A percentile compares a stretch with the other conserved stretches of the same genome.
phyloP scores from a whole-genome alignment of 2,888 invertebrate genomes.

The Phengaris arion region DNA sequence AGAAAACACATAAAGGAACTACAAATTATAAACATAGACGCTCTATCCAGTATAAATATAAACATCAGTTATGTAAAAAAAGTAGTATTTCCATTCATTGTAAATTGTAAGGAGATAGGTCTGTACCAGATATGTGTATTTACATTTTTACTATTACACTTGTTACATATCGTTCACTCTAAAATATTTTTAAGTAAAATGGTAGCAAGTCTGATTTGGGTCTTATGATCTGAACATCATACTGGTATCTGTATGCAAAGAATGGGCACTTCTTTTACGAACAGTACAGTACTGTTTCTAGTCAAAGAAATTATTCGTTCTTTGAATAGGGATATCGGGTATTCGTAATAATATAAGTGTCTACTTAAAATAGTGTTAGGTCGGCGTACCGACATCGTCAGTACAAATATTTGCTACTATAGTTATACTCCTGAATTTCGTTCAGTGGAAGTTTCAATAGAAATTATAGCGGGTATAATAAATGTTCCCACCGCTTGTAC shows the following conservation, averaged over 20 bases:
- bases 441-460: constrained; percentile 58
- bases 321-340: not conserved
- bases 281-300: constrained; percentile 9
- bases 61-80: constrained; percentile 35
- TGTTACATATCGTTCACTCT: constrained; percentile 76
- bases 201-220: constrained; percentile 25
- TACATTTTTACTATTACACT: constrained; percentile 62
- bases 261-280: not conserved
- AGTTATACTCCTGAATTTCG: constrained; percentile 47
- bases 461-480: constrained; percentile 62
- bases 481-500: constrained; percentile 70
- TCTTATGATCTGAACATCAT: not conserved
- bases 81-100: constrained; percentile 41
- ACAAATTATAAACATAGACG: not conserved
- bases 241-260: constrained; percentile 18
- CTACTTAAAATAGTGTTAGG: constrained; percentile 31
- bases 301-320: constrained; percentile 6
- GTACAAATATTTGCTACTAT: constrained; percentile 57
- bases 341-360: not conserved
- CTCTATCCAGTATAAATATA: constrained; percentile 13
- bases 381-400: constrained; percentile 44
- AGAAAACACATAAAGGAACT: not conserved
- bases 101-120: constrained; percentile 49
- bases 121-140: constrained; percentile 68
- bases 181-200: constrained; percentile 46